Conservation (phyloP, 2,888 invertebrate species). For the Myopa tessellatipennis region DNA sequence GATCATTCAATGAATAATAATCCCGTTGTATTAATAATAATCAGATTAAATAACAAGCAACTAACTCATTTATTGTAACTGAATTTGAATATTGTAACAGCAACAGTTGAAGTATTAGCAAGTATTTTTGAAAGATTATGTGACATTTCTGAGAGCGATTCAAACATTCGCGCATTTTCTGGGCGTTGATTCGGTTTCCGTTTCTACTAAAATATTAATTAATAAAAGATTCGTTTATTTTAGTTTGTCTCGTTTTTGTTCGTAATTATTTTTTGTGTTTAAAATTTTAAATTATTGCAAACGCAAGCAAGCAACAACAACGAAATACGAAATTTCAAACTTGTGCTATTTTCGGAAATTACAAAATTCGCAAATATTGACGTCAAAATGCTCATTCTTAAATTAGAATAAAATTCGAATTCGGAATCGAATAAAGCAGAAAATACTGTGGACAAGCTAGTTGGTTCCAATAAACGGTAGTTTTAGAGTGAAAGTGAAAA, state of each 20-base stretch:
- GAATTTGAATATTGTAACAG: no score
- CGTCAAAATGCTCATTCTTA: neutral
- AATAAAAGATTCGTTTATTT: neutral
- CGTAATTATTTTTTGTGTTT: neutral
- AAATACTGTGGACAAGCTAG: no score
- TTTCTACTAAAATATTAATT: neutral
- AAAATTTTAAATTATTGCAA: conserved; percentile 14
- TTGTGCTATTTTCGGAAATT: neutral
- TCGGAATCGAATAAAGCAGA: neutral
- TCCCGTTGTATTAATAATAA: no score
- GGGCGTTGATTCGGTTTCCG: conserved; percentile 5
- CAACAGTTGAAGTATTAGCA: no score
- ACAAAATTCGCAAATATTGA: neutral
- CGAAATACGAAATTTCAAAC: neutral
- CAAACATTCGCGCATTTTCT: neutral
- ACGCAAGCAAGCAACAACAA: neutral
- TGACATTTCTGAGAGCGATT: neutral
- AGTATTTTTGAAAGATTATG: no score
- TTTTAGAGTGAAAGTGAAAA: no score
- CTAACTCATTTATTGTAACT: no score
- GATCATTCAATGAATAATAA: no score
- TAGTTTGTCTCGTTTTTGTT: neutral
- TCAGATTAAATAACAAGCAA: no score
- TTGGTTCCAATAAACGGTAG: no score
- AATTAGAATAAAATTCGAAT: neutral